Evolutionary conservation across 2,113 vertebrate species (phyloP).

Genomic region (Macquaria australasica): DNA sequence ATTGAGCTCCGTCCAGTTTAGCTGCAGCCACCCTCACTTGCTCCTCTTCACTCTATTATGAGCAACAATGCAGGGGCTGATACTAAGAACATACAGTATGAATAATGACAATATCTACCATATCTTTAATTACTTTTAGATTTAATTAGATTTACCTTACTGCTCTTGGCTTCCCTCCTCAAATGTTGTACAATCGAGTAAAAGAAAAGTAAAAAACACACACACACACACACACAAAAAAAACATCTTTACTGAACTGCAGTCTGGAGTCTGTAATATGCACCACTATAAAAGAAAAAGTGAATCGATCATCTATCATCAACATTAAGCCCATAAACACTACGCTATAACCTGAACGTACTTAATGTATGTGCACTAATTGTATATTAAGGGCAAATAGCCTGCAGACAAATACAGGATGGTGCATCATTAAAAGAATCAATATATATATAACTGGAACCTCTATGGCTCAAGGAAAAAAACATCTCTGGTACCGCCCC

Average conservation of each 20-base stretch:
- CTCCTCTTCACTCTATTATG: constrained; percentile 11
- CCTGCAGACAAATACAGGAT: neutral
- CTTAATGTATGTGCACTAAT: neutral
- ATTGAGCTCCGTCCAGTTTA: constrained; percentile 20
- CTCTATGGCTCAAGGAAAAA: constrained; percentile 1
- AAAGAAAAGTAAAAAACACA: neutral
- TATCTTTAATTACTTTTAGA: neutral
- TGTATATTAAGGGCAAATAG: constrained; percentile 15
- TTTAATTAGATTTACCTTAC: neutral
- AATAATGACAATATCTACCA: neutral
- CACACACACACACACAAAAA: no score
- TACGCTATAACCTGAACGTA: neutral
- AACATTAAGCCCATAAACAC: constrained; percentile 4
- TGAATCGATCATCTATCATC: neutral
- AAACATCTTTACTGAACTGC: neutral
- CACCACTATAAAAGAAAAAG: neutral
- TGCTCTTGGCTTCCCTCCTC: neutral
- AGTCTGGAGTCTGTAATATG: neutral
- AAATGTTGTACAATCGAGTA: neutral
- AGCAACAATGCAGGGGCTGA: constrained; percentile 13
- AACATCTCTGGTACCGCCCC: neutral
- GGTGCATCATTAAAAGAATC: constrained; percentile 36
- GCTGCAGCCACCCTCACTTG: constrained; percentile 12
- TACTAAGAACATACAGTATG: neutral
- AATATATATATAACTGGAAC: neutral